Percentiles rank a stretch among this genome's conserved stretches.
phyloP scores from a whole-genome alignment of 2,797 vertebrate genomes.

The Thamnophis elegans region DNA sequence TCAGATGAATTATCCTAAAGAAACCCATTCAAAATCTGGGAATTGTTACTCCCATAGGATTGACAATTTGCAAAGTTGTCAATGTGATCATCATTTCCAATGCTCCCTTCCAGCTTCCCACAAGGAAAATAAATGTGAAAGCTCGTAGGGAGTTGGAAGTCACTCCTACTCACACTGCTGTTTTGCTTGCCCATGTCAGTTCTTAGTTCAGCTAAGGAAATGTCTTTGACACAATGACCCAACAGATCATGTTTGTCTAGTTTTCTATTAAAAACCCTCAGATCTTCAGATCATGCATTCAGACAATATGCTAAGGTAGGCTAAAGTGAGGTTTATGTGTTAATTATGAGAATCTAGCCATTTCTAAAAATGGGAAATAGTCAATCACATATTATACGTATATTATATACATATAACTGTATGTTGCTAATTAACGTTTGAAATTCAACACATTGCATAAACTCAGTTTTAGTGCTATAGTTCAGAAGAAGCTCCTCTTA shows the following conservation, averaged over 20 bases:
- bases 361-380: not conserved
- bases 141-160: not conserved
- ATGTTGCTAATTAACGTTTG: not conserved
- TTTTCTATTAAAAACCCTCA: not conserved
- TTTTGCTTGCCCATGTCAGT: not conserved
- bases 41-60: not conserved
- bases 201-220: not conserved
- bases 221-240: not conserved
- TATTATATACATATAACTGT: not conserved
- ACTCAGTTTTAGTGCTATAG: not conserved
- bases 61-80: not conserved
- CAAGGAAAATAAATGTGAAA: not conserved
- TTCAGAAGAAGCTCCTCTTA: not conserved
- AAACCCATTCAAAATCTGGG: not conserved
- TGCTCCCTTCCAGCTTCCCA: not conserved
- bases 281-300: not conserved
- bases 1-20: not conserved
- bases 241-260: not conserved
- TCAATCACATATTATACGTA: not conserved
- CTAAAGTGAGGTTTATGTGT: not conserved
- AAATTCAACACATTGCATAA: not conserved
- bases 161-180: not conserved
- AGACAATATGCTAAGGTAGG: not conserved
- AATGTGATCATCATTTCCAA: not conserved
- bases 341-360: not conserved